Evolutionary conservation across 1,140 invertebrate genomes (phyloP).

Genomic region (Notospermus geniculatus): DNA sequence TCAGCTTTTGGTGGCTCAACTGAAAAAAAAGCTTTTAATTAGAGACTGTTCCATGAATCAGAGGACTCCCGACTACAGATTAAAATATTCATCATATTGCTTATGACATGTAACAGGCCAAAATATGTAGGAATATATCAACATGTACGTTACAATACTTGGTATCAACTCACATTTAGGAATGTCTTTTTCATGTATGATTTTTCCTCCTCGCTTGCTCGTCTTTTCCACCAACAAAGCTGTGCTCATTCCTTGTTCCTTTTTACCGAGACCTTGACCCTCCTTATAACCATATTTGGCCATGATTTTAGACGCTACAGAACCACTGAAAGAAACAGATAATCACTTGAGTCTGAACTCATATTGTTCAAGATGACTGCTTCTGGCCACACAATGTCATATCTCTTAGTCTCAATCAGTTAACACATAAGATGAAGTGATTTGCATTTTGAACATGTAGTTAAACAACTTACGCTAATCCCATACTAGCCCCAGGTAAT

Average conservation of each 20-base stretch:
- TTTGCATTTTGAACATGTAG: background rate
- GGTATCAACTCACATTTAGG: conserved; percentile 51
- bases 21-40: conserved; percentile 6
- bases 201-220: conserved; percentile 93
- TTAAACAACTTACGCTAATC: conserved; percentile 24
- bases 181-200: conserved; percentile 88
- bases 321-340: conserved; percentile 35
- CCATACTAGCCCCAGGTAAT: conserved; percentile 25
- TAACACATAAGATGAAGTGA: no score
- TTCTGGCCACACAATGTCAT: no score
- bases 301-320: conserved; percentile 76
- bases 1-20: conserved; percentile 33
- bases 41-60: background rate
- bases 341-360: background rate
- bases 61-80: no score
- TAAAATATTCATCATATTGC: no score
- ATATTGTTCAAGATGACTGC: background rate
- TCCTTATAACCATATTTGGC: conserved; percentile 98
- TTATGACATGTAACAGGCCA: no score
- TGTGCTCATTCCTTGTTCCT: conserved; percentile 96
- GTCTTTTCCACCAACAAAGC: conserved; percentile 90
- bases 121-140: no score
- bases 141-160: no score
- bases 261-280: conserved; percentile 94
- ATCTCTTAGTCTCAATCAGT: no score